Percentiles rank a stretch among this genome's conserved stretches.
These are phyloP conservation scores for Emys orbicularis DNA, from an alignment of 2,797 vertebrate species.

Conservation along the genomic window DNA sequence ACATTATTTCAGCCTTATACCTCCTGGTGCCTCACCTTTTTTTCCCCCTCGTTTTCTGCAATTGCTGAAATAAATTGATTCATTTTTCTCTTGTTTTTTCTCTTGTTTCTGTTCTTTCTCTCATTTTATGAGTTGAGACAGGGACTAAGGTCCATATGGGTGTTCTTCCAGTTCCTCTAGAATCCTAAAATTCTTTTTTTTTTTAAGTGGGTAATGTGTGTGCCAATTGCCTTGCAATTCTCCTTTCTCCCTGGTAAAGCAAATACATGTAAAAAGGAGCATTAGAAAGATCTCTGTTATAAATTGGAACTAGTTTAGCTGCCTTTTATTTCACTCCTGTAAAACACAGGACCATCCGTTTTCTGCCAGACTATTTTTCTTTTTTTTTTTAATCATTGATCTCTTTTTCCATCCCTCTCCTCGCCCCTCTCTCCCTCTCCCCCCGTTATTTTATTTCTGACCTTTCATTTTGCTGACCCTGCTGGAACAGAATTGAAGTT, in stretches of 20 bases:
- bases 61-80: neutral
- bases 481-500: constrained; percentile 37
- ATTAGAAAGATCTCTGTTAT: neutral
- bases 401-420: neutral
- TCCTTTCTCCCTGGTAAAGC: neutral
- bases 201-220: neutral
- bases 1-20: constrained; percentile 46
- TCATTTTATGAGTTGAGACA: neutral
- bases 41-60: neutral
- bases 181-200: neutral
- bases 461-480: neutral
- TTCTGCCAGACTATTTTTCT: constrained; percentile 30
- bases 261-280: neutral
- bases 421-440: neutral
- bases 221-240: neutral
- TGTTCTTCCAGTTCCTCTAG: neutral
- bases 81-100: neutral
- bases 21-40: neutral
- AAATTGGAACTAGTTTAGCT: neutral
- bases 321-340: neutral
- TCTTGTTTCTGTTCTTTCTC: neutral
- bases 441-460: constrained; percentile 28
- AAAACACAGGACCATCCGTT: constrained; percentile 9
- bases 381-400: neutral
- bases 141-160: neutral